Evolutionary conservation across 1,140 invertebrate genomes (phyloP).

Genomic region (Phortica variegata): DNA sequence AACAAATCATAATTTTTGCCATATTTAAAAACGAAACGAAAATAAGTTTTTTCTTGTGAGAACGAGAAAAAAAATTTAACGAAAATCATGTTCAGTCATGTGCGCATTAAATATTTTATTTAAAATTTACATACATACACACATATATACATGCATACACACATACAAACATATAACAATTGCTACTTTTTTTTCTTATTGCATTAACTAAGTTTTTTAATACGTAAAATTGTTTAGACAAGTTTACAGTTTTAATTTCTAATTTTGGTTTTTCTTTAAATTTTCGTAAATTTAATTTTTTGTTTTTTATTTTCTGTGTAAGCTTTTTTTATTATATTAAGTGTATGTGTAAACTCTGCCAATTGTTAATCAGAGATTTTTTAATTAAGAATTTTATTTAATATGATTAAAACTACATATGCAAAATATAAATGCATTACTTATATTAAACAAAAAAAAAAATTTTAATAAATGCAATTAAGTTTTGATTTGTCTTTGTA

Average conservation of each 20-base stretch:
- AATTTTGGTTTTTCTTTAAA: too few species aligned
- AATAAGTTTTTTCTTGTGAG: slow-evolving; percentile 42
- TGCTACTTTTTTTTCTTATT: too few species aligned
- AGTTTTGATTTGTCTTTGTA: too few species aligned
- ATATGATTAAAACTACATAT: slow-evolving; percentile 16
- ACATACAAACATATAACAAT: neutral
- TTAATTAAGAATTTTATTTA: slow-evolving; percentile 5
- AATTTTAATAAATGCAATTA: too few species aligned
- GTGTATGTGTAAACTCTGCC: slow-evolving; percentile 2
- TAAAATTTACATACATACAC: neutral
- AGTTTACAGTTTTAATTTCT: too few species aligned
- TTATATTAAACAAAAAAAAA: too few species aligned
- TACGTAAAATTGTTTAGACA: too few species aligned
- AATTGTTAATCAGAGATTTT: slow-evolving; percentile 5
- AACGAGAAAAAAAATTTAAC: slow-evolving; percentile 27
- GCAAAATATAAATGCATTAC: too few species aligned
- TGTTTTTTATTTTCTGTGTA: neutral
- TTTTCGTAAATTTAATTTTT: too few species aligned
- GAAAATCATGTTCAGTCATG: neutral
- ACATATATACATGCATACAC: neutral
- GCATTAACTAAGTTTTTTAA: too few species aligned
- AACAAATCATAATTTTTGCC: slow-evolving; percentile 52
- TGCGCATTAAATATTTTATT: neutral
- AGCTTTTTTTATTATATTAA: neutral
- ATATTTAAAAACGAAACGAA: slow-evolving; percentile 37